Percentiles rank a stretch among this genome's conserved stretches.
Conservation (phyloP, 1,140 invertebrate genomes). For the Dinoponera quadriceps region DNA sequence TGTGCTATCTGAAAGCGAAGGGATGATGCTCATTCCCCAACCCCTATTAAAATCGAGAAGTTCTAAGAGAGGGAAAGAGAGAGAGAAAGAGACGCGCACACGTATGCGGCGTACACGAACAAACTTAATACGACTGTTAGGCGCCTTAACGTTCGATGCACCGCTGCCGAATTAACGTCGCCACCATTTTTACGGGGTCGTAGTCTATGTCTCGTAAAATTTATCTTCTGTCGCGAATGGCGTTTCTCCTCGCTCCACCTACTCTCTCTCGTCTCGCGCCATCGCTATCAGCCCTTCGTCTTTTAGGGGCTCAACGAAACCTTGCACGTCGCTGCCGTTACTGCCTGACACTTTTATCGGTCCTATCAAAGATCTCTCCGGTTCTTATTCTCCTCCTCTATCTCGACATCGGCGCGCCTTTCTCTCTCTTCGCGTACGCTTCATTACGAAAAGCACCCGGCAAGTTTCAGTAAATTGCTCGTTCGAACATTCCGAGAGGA, state of each 20-base stretch:
- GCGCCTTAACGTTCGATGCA: slow-evolving; percentile 29
- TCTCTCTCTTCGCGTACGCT: neutral
- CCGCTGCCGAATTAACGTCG: slow-evolving; percentile 57
- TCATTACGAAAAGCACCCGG: slow-evolving; percentile 54
- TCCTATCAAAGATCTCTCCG: slow-evolving; percentile 25
- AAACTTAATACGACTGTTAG: slow-evolving; percentile 20
- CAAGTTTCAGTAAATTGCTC: slow-evolving; percentile 49
- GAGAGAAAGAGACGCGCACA: too few species aligned
- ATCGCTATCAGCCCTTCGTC: neutral
- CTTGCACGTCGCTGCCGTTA: slow-evolving; percentile 41
- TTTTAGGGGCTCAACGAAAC: slow-evolving; percentile 52
- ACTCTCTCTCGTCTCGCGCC: neutral
- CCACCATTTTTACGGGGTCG: slow-evolving; percentile 68
- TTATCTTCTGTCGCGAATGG: slow-evolving; percentile 64
- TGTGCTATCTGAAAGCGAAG: neutral
- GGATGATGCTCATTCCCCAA: neutral
- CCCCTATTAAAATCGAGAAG: slow-evolving; percentile 14
- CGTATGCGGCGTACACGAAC: neutral
- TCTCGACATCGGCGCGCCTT: neutral
- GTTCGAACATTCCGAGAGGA: slow-evolving; percentile 7
- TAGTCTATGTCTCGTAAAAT: slow-evolving; percentile 71
- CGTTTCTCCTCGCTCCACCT: slow-evolving; percentile 29
- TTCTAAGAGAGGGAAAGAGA: too few species aligned
- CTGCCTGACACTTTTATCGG: slow-evolving; percentile 61
- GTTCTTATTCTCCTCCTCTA: neutral